These are phyloP conservation scores for Platorchestia sp. DNA, from an alignment of 1,140 invertebrate genomes.

Conservation along the genomic window DNA sequence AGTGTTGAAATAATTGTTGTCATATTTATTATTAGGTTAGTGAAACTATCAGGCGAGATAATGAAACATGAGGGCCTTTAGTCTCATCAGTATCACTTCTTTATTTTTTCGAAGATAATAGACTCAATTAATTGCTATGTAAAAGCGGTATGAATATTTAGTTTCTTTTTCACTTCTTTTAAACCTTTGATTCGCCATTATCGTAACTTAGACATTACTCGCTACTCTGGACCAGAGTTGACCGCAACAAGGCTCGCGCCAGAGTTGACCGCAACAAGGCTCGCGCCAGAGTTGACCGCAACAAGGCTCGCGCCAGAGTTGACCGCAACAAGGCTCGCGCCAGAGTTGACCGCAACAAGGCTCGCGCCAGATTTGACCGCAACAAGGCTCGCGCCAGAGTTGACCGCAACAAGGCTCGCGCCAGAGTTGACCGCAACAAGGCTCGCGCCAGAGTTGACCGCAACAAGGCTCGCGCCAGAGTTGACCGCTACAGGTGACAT, in stretches of 20 bases:
- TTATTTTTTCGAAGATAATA: neutral
- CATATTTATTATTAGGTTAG: slow-evolving; percentile 47
- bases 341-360: neutral
- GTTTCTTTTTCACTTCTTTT: too few species aligned
- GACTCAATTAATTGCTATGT: neutral
- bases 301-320: neutral
- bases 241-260: neutral
- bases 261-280: neutral
- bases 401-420: neutral
- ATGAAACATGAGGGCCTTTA: neutral
- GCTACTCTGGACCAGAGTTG: neutral
- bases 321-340: neutral
- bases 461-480: neutral
- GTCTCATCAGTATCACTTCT: neutral
- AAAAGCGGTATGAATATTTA: too few species aligned
- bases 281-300: neutral
- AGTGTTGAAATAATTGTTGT: slow-evolving; percentile 42
- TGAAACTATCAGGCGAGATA: neutral
- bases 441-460: neutral
- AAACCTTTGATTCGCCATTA: neutral
- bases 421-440: neutral
- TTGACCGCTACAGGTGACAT: neutral
- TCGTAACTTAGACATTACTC: neutral
- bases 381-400: neutral
- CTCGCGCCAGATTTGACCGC: neutral